phyloP scores from a whole-genome alignment of 2,113 vertebrate species.

The Gallinago paraguaiae region DNA sequence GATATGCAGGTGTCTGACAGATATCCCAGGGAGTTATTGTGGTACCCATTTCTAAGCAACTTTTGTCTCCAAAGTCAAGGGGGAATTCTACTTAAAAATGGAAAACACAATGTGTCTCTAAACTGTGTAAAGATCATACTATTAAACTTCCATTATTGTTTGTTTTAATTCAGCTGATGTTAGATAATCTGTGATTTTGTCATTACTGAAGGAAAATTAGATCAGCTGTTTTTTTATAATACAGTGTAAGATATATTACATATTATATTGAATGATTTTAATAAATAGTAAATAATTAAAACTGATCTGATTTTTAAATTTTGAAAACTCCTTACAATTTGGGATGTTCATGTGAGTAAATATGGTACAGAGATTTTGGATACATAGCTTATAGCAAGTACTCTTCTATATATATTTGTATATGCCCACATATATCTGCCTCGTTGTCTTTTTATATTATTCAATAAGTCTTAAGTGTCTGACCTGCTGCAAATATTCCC shows the following conservation, averaged over 20 bases:
- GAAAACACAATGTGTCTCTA: not conserved
- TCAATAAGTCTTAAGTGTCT: not conserved
- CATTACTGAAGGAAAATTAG: not conserved
- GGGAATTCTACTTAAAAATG: not conserved
- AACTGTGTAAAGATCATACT: not conserved
- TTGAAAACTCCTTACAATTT: not conserved
- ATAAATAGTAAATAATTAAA: not conserved
- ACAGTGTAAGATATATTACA: not conserved
- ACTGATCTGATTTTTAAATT: not conserved
- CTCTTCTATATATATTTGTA: not conserved
- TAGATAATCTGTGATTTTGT: not conserved
- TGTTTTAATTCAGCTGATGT: not conserved
- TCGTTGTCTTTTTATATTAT: not conserved
- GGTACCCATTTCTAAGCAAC: not conserved
- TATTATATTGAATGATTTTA: not conserved
- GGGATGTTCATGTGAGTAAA: fast-evolving
- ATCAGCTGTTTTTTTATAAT: not conserved
- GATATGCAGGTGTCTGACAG: not conserved
- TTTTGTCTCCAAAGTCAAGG: not conserved
- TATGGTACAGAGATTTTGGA: not conserved
- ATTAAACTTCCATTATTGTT: not conserved
- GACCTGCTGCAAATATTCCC: not conserved
- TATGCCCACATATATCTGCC: not conserved
- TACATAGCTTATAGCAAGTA: not conserved
- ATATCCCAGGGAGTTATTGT: not conserved